Percentiles rank a stretch among this genome's conserved stretches.
phyloP scores from a whole-genome alignment of 35 echinoderm and acorn worm genomes.

The Ophioderma brevispina region DNA sequence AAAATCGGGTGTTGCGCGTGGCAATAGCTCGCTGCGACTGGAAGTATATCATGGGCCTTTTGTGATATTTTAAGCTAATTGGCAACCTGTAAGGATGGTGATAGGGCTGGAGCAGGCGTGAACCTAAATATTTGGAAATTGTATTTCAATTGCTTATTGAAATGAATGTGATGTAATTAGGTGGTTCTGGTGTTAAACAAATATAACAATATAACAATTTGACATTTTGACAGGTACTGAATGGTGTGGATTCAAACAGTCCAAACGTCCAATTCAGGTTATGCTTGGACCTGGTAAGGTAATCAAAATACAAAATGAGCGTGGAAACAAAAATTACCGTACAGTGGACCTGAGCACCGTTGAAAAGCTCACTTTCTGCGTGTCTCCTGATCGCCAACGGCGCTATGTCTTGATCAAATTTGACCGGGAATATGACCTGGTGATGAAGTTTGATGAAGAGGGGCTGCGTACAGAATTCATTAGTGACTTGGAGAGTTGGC shows the following conservation, averaged over 20 bases:
- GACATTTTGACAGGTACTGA: slow-evolving; percentile 67
- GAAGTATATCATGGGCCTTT: too few species aligned
- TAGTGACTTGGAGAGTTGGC: slow-evolving; percentile 72
- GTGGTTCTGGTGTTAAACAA: too few species aligned
- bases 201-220: too few species aligned
- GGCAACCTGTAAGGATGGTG: too few species aligned
- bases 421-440: slow-evolving; percentile 93
- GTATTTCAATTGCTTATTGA: too few species aligned
- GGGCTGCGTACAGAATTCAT: slow-evolving; percentile 77
- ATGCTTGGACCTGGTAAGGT: slow-evolving; percentile 78
- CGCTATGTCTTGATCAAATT: slow-evolving; percentile 69
- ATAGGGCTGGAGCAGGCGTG: too few species aligned
- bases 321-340: slow-evolving; percentile 77
- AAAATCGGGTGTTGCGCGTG: too few species aligned
- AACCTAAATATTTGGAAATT: too few species aligned
- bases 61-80: too few species aligned
- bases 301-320: slow-evolving; percentile 80
- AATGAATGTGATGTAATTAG: too few species aligned
- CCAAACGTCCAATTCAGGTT: slow-evolving; percentile 70
- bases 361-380: slow-evolving; percentile 67
- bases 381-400: slow-evolving; percentile 69
- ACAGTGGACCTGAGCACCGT: slow-evolving; percentile 79
- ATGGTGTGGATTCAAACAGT: slow-evolving; percentile 84
- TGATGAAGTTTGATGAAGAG: slow-evolving; percentile 72
- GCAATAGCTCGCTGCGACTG: too few species aligned